Evolutionary conservation across 2,113 vertebrate genomes (phyloP).

Genomic region (Candoia aspera): DNA sequence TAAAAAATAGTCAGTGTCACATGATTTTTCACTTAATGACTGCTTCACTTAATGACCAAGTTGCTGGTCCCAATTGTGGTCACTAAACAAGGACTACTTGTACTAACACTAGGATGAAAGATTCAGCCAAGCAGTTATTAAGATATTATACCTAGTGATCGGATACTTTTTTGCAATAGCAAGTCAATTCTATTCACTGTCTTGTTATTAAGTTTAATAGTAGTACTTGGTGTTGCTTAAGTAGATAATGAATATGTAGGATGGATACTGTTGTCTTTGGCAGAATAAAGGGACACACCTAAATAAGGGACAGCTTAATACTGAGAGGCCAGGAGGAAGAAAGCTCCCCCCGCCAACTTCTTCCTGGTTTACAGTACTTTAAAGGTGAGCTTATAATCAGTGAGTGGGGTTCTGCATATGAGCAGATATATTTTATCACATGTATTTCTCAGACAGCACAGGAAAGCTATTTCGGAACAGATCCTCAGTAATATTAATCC

Average conservation of each 20-base stretch:
- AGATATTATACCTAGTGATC: background rate
- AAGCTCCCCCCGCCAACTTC: too few species aligned
- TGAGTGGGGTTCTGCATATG: background rate
- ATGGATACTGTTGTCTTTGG: background rate
- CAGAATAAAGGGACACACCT: background rate
- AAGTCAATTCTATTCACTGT: background rate
- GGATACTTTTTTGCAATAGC: background rate
- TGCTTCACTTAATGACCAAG: too few species aligned
- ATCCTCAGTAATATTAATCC: background rate
- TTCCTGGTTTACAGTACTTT: background rate
- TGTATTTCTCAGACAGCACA: too few species aligned
- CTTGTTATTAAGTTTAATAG: background rate
- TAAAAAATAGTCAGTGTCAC: too few species aligned
- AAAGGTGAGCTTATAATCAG: background rate
- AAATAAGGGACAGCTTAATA: background rate
- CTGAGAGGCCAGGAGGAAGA: background rate
- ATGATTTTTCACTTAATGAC: too few species aligned
- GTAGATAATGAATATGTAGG: background rate
- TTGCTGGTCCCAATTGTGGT: too few species aligned
- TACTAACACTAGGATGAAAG: too few species aligned
- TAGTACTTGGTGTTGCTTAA: background rate
- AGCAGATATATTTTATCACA: background rate
- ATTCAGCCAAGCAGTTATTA: background rate
- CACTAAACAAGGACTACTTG: too few species aligned
- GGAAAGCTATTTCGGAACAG: background rate